A percentile compares a stretch with the other conserved stretches of the same genome.
Evolutionary conservation across 2,888 invertebrate species (phyloP).

Genomic region (Drosophila acutilabella): DNA sequence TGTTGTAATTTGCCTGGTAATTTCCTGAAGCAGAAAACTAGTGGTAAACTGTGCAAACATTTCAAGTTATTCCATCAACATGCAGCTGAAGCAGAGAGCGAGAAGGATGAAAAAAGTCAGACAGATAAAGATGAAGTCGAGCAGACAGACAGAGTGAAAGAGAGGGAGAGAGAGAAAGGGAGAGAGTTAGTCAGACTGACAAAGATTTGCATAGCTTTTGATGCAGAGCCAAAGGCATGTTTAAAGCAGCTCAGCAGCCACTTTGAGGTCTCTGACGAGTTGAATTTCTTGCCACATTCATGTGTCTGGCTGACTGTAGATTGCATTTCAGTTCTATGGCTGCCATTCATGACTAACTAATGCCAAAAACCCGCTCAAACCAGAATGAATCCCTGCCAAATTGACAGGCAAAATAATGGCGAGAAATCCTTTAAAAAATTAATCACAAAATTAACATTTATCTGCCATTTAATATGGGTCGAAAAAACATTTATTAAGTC

Average conservation of each 20-base stretch:
- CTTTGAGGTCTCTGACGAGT: slow-evolving; percentile 50
- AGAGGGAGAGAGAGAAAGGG: not conserved
- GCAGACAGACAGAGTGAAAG: not conserved
- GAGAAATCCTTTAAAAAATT: slow-evolving; percentile 28
- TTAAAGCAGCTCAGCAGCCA: slow-evolving; percentile 43
- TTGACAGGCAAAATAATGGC: slow-evolving; percentile 38
- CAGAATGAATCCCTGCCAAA: slow-evolving; percentile 21
- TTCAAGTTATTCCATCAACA: slow-evolving; percentile 59
- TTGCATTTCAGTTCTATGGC: slow-evolving; percentile 21
- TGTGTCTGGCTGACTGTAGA: slow-evolving; percentile 18
- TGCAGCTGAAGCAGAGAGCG: slow-evolving; percentile 17
- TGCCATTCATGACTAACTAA: slow-evolving; percentile 20
- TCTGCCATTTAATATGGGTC: slow-evolving; percentile 1
- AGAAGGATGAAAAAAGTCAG: slow-evolving; percentile 7
- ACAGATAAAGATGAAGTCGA: slow-evolving; percentile 1
- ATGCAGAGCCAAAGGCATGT: slow-evolving; percentile 45
- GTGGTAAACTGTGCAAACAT: slow-evolving; percentile 58
- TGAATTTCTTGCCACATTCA: slow-evolving; percentile 26
- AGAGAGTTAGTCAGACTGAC: slow-evolving; percentile 2
- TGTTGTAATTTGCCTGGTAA: slow-evolving; percentile 72
- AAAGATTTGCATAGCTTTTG: slow-evolving; percentile 69
- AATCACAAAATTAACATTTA: slow-evolving; percentile 58
- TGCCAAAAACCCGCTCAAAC: slow-evolving; percentile 14
- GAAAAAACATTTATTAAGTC: slow-evolving; percentile 15
- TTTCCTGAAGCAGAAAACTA: slow-evolving; percentile 60